A percentile compares a stretch with the other conserved stretches of the same genome.
Conservation (phyloP, 2,113 vertebrate species). For the Phyllopteryx taeniolatus region DNA sequence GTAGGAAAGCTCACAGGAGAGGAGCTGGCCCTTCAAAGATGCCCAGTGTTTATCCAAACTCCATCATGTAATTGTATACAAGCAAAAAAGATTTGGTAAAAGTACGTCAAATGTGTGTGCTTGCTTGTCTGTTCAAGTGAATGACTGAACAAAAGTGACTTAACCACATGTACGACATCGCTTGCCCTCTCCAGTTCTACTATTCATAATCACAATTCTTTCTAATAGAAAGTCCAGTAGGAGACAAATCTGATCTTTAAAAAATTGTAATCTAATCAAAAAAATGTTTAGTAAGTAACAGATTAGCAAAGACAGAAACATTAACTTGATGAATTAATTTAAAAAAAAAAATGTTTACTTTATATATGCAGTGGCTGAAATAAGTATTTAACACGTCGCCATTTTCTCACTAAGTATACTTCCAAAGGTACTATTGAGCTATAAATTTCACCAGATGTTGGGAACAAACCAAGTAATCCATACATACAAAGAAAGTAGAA, state of each 20-base stretch:
- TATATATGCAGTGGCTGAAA: no score
- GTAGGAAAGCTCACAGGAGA: slow-evolving; percentile 43
- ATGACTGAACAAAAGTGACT: neutral
- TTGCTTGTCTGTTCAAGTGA: neutral
- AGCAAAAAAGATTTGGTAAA: neutral
- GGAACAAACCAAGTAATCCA: no score
- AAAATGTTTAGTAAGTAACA: neutral
- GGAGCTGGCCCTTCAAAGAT: slow-evolving; percentile 31
- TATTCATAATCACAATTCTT: slow-evolving; percentile 19
- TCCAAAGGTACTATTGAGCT: no score
- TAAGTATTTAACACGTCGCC: no score
- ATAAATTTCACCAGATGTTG: no score
- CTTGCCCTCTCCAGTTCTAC: slow-evolving; percentile 12
- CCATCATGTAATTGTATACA: slow-evolving; percentile 32
- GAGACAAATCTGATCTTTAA: slow-evolving; percentile 28
- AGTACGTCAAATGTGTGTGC: neutral
- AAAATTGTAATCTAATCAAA: slow-evolving; percentile 39
- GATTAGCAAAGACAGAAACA: neutral
- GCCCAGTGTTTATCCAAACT: slow-evolving; percentile 39
- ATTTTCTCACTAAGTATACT: no score
- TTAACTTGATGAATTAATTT: neutral
- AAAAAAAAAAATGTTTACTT: neutral
- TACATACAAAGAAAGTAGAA: no score
- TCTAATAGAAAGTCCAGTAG: slow-evolving; percentile 26
- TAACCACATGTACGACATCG: slow-evolving; percentile 20